A percentile compares a stretch with the other conserved stretches of the same genome.
These are phyloP conservation scores for Psammodynastes pulverulentus DNA, from an alignment of 2,113 vertebrate species.

Conservation along the genomic window DNA sequence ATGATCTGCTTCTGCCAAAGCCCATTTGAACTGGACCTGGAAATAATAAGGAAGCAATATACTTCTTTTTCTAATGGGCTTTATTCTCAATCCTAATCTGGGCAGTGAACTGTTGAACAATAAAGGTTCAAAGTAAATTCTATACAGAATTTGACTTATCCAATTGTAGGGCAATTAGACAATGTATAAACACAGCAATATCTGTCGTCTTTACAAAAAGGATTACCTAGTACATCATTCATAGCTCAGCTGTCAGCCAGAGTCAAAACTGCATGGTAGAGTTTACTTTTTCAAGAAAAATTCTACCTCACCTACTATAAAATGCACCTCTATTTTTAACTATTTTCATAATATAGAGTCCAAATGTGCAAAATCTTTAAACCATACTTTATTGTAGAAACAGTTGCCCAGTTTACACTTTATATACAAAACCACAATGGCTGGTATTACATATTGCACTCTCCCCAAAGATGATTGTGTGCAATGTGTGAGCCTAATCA, in stretches of 20 bases:
- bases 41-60: not conserved
- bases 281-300: not conserved
- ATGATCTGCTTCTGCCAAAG: not conserved
- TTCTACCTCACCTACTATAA: not conserved
- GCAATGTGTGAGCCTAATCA: not conserved
- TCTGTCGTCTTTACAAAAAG: not conserved
- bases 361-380: not conserved
- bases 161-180: not conserved
- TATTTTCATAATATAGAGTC: not conserved
- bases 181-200: not conserved
- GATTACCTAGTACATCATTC: not conserved
- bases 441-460: not conserved
- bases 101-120: not conserved
- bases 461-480: not conserved
- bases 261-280: not conserved
- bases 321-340: not conserved
- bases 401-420: not conserved
- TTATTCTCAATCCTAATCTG: not conserved
- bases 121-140: not conserved
- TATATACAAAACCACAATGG: not conserved
- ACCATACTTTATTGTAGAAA: not conserved
- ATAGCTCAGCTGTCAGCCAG: not conserved
- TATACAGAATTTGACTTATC: not conserved
- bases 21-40: not conserved
- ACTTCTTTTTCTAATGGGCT: not conserved